phyloP scores from a whole-genome alignment of 2,113 vertebrate species.

The Dasypus novemcinctus region DNA sequence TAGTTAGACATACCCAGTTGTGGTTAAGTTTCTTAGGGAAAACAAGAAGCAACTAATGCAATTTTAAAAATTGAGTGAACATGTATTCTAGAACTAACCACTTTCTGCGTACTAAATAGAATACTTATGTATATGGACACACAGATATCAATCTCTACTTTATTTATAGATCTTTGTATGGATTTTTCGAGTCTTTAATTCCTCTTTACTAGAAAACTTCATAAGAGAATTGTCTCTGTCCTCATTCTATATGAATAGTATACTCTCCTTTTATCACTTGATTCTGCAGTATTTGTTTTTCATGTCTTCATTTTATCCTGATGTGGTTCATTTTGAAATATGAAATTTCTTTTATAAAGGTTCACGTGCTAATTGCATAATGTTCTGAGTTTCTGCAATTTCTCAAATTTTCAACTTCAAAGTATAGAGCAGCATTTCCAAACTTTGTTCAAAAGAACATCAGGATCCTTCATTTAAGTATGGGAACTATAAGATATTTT shows the following conservation, averaged over 20 bases:
- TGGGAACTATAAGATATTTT: background rate
- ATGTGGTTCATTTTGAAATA: conserved; percentile 13
- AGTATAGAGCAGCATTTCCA: background rate
- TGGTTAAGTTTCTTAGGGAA: background rate
- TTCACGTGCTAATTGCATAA: background rate
- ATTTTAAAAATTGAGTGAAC: background rate
- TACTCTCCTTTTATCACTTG: background rate
- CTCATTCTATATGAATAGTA: background rate
- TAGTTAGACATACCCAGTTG: background rate
- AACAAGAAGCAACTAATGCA: background rate
- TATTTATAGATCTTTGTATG: background rate
- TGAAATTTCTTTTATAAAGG: background rate
- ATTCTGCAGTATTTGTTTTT: background rate
- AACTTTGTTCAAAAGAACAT: background rate
- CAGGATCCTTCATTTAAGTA: background rate
- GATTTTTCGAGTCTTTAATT: background rate
- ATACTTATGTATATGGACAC: background rate
- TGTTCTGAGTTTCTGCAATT: background rate
- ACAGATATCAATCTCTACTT: background rate
- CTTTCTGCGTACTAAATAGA: background rate
- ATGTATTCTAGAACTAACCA: background rate
- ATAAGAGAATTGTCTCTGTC: background rate
- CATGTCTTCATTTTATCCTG: background rate
- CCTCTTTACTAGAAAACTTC: background rate
- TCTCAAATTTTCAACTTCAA: background rate